phyloP scores from a whole-genome alignment of 2,797 vertebrate genomes.

The Hoplostethus atlanticus region DNA sequence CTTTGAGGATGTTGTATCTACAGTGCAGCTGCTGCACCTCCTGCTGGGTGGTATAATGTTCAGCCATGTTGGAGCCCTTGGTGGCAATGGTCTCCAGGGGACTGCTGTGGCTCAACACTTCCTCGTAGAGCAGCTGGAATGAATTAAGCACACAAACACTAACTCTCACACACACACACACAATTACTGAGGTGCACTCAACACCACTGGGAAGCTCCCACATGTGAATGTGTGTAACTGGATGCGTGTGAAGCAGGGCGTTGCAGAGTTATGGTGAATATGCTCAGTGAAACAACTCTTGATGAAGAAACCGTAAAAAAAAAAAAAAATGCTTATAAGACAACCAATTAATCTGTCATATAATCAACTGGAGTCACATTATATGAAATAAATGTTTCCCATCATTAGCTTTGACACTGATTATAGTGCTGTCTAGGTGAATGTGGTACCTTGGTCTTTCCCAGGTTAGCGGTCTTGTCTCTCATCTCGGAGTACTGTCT shows the following conservation, averaged over 20 bases:
- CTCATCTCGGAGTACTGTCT: slow-evolving; percentile 91
- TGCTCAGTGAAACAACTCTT: not conserved
- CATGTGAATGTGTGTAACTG: slow-evolving; percentile 2
- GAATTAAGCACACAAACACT: slow-evolving; percentile 24
- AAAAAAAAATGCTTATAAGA: not conserved
- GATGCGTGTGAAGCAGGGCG: not conserved
- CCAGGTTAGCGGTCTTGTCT: slow-evolving; percentile 92
- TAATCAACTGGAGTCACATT: too few relatives aligned
- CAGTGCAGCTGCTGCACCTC: slow-evolving; percentile 94
- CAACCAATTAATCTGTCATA: not conserved
- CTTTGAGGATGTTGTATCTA: slow-evolving; percentile 88
- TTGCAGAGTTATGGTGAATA: not conserved
- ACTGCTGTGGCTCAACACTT: slow-evolving; percentile 92
- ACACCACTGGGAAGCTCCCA: not conserved
- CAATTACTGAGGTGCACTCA: slow-evolving; percentile 8
- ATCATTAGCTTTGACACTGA: not conserved
- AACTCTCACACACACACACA: not conserved
- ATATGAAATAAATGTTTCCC: not conserved
- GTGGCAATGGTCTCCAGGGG: slow-evolving; percentile 92
- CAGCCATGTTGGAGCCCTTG: slow-evolving; percentile 93
- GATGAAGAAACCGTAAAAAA: too few relatives aligned
- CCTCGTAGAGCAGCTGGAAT: slow-evolving; percentile 93
- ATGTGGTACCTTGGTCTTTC: slow-evolving; percentile 91
- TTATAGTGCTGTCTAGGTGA: not conserved
- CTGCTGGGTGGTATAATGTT: slow-evolving; percentile 91